Percentiles rank a stretch among this genome's conserved stretches.
These are phyloP conservation scores for Octonoba sinensis DNA, from an alignment of 2,888 invertebrate species.

Conservation along the genomic window DNA sequence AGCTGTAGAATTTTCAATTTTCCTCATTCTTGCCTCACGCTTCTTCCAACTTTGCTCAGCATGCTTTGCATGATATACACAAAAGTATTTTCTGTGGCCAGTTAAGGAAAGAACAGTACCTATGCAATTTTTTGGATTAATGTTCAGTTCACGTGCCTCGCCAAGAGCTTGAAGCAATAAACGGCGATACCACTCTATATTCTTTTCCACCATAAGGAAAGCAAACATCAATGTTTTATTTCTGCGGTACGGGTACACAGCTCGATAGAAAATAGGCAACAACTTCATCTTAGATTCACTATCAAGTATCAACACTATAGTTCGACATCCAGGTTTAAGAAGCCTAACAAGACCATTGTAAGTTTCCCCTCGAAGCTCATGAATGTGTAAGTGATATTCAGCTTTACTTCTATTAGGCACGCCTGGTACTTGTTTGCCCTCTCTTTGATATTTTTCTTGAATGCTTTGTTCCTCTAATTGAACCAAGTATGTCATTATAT, in stretches of 20 bases:
- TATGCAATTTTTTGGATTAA: slow-evolving; percentile 96
- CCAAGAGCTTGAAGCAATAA: slow-evolving; percentile 88
- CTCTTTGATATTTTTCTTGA: slow-evolving; percentile 68
- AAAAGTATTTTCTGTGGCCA: slow-evolving; percentile 97
- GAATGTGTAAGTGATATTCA: slow-evolving; percentile 77
- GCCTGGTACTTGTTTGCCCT: slow-evolving; percentile 69
- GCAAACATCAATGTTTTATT: slow-evolving; percentile 97
- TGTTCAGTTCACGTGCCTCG: slow-evolving; percentile 84
- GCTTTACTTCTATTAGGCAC: slow-evolving; percentile 61
- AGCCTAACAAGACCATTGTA: slow-evolving; percentile 93
- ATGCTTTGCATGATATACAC: slow-evolving; percentile 97
- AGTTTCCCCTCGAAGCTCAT: slow-evolving; percentile 93
- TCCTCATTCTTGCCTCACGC: slow-evolving; percentile 23
- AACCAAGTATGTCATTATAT: slow-evolving; percentile 87
- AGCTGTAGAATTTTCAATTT: slow-evolving; percentile 14
- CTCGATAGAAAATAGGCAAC: slow-evolving; percentile 90
- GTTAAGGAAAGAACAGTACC: slow-evolving; percentile 93
- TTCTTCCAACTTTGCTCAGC: slow-evolving; percentile 39
- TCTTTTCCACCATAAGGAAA: slow-evolving; percentile 91
- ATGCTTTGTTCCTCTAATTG: slow-evolving; percentile 76
- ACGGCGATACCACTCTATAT: slow-evolving; percentile 92
- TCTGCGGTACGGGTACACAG: slow-evolving; percentile 95
- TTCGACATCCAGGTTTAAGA: slow-evolving; percentile 94
- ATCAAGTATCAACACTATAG: slow-evolving; percentile 91
- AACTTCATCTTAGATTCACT: slow-evolving; percentile 87